These are phyloP conservation scores for Harlomillsia oculata DNA, from an alignment of 1,140 invertebrate genomes.

Conservation along the genomic window DNA sequence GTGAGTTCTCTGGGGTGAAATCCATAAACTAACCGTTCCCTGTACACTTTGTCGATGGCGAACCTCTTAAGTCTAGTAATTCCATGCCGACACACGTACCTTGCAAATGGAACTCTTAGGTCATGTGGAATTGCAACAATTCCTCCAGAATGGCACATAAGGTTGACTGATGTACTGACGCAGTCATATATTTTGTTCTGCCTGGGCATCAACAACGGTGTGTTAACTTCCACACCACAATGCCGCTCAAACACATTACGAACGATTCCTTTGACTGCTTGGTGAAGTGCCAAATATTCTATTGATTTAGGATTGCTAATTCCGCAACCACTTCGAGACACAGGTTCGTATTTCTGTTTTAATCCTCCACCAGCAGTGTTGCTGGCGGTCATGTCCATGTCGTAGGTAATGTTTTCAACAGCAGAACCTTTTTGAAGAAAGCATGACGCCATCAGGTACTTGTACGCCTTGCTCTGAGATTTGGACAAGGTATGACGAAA, in stretches of 20 bases:
- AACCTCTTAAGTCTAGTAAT: constrained; percentile 72
- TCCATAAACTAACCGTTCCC: constrained; percentile 69
- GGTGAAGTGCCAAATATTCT: constrained; percentile 22
- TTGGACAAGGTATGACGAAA: constrained; percentile 65
- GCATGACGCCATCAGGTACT: constrained; percentile 60
- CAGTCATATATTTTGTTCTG: constrained; percentile 49
- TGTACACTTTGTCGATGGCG: constrained; percentile 72
- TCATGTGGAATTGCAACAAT: constrained; percentile 71
- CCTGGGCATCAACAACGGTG: constrained; percentile 66
- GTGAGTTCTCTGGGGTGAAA: constrained; percentile 79
- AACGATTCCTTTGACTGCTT: constrained; percentile 42
- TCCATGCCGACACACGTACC: constrained; percentile 70
- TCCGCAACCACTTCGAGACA: neutral
- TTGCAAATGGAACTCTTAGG: constrained; percentile 63
- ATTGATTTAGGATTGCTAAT: neutral
- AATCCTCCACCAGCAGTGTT: too few species aligned
- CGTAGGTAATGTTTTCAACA: constrained; percentile 64
- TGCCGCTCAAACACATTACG: constrained; percentile 62
- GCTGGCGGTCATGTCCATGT: constrained; percentile 51
- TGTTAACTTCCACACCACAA: constrained; percentile 61
- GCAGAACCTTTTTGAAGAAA: constrained; percentile 54
- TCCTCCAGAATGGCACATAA: constrained; percentile 75
- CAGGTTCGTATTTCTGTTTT: constrained; percentile 18
- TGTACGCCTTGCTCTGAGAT: constrained; percentile 69
- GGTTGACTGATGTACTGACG: constrained; percentile 54